Conservation (phyloP, 1,140 invertebrate genomes). For the Drosophila serrata region DNA sequence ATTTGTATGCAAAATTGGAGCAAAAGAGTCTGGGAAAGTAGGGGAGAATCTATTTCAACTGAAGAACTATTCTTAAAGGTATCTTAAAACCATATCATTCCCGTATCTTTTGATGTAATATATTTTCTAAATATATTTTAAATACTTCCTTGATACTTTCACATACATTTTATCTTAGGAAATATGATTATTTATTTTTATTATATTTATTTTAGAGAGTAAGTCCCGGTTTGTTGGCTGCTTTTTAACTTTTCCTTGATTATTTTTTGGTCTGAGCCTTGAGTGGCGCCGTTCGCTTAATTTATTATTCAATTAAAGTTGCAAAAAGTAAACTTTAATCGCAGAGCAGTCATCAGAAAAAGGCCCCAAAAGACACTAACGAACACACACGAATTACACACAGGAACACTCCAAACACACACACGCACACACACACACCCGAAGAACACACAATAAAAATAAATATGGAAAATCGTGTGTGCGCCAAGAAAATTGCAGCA, state of each 20-base stretch:
- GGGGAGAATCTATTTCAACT: neutral
- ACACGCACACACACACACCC: slow-evolving; percentile 18
- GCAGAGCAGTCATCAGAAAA: slow-evolving; percentile 66
- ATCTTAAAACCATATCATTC: neutral
- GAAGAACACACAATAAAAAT: slow-evolving; percentile 44
- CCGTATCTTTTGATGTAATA: neutral
- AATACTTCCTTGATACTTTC: neutral
- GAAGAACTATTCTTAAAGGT: neutral
- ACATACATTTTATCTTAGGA: too few relatives aligned
- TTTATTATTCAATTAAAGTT: slow-evolving; percentile 82
- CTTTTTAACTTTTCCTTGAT: slow-evolving; percentile 9
- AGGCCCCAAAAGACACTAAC: slow-evolving; percentile 45
- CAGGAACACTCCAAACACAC: slow-evolving; percentile 17
- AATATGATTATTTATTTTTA: too few relatives aligned
- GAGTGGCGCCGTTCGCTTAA: slow-evolving; percentile 67
- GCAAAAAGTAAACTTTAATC: slow-evolving; percentile 80
- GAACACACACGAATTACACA: slow-evolving; percentile 39
- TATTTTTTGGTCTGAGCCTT: slow-evolving; percentile 36
- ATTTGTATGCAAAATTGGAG: slow-evolving; percentile 14
- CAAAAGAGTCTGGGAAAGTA: neutral
- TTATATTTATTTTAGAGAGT: neutral
- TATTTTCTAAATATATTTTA: neutral
- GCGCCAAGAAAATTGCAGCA: slow-evolving; percentile 69
- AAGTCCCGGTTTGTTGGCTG: neutral
- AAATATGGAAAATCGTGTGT: slow-evolving; percentile 77